A percentile compares a stretch with the other conserved stretches of the same genome.
Evolutionary conservation across 2,797 vertebrate species (phyloP).

Genomic region (Cichlasoma orientale): DNA sequence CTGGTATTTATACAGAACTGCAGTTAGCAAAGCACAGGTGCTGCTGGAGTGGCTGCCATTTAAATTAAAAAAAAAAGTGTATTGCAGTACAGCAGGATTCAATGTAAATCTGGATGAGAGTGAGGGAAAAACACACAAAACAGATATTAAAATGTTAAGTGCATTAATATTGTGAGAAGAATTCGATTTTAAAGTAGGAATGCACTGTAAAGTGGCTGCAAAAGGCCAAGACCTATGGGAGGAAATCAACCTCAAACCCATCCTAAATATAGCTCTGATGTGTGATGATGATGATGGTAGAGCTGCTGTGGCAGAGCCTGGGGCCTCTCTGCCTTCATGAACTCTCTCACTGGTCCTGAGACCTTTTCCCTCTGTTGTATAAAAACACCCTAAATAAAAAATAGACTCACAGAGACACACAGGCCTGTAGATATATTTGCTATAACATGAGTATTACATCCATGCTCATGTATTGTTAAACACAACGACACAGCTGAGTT

Average conservation of each 20-base stretch:
- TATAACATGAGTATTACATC: not conserved
- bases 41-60: not conserved
- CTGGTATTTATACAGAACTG: not conserved
- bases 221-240: slow-evolving; percentile 47
- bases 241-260: slow-evolving; percentile 21
- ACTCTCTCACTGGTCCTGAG: slow-evolving; percentile 46
- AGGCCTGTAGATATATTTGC: not conserved
- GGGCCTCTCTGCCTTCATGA: slow-evolving; percentile 40
- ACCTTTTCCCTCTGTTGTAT: slow-evolving; percentile 39
- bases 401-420: not conserved
- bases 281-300: slow-evolving; percentile 54
- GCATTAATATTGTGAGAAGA: not conserved
- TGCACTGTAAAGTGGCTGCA: slow-evolving; percentile 14
- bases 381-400: slow-evolving; percentile 23
- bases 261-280: slow-evolving; percentile 64
- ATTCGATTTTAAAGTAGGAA: slow-evolving; percentile 3
- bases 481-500: not conserved
- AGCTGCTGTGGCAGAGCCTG: slow-evolving; percentile 43
- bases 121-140: not conserved
- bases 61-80: not conserved
- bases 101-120: not conserved
- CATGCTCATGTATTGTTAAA: not conserved
- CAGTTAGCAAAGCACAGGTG: not conserved
- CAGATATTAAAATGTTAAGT: not conserved
- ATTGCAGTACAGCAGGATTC: not conserved